A percentile compares a stretch with the other conserved stretches of the same genome.
phyloP scores from a whole-genome alignment of 2,797 vertebrate genomes.

The Menidia menidia region DNA sequence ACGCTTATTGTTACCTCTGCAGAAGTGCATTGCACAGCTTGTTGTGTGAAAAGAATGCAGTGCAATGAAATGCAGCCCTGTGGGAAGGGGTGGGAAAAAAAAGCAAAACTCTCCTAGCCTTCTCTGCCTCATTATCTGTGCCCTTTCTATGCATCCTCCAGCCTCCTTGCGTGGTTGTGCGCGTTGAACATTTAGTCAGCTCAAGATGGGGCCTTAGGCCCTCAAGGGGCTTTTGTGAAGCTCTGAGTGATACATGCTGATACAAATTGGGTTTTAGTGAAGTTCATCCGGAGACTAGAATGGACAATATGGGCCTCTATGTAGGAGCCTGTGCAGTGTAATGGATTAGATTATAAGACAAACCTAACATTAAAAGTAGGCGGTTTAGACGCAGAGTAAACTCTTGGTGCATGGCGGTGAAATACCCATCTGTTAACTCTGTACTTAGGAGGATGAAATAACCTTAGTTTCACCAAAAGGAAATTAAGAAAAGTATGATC shows the following conservation, averaged over 20 bases:
- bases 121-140: slow-evolving; percentile 10
- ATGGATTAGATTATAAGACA: slow-evolving; percentile 1
- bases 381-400: not conserved
- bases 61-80: slow-evolving; percentile 36
- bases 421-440: not conserved
- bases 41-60: slow-evolving; percentile 39
- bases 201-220: slow-evolving; percentile 34
- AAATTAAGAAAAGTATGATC: not conserved
- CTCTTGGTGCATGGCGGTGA: not conserved
- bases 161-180: slow-evolving; percentile 36
- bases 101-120: not conserved
- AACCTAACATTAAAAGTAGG: not conserved
- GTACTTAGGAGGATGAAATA: not conserved
- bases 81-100: not conserved
- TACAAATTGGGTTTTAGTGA: slow-evolving; percentile 1
- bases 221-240: slow-evolving; percentile 20
- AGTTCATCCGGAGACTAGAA: slow-evolving; percentile 11
- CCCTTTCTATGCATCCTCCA: slow-evolving; percentile 38
- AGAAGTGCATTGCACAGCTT: slow-evolving; percentile 38
- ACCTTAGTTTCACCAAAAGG: too few species aligned
- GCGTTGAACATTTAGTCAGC: slow-evolving; percentile 30
- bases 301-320: not conserved
- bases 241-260: slow-evolving; percentile 2
- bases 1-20: slow-evolving; percentile 36
- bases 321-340: not conserved